phyloP scores from a whole-genome alignment of 2,888 invertebrate species.

The Coronaproctus castanopsis region DNA sequence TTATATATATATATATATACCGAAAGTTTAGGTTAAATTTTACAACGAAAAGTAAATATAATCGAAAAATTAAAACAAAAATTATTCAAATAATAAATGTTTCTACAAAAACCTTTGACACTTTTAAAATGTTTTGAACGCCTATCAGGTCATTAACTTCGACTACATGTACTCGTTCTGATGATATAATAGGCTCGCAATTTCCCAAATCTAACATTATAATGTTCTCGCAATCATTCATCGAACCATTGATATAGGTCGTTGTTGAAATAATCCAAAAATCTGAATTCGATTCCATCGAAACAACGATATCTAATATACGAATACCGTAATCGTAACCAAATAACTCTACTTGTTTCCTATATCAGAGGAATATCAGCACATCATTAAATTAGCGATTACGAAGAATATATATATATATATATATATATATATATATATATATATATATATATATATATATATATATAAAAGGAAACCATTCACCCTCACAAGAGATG shows the following conservation, averaged over 20 bases:
- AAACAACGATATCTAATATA: slow-evolving; percentile 32
- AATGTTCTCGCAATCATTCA: neutral
- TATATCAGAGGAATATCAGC: slow-evolving; percentile 29
- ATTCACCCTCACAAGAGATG: too few relatives aligned
- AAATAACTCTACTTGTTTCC: slow-evolving; percentile 47
- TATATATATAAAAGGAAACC: too few relatives aligned
- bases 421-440: too few relatives aligned
- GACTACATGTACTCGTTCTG: neutral
- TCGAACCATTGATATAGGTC: neutral
- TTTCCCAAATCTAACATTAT: neutral
- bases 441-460: too few relatives aligned
- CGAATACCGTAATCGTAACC: slow-evolving; percentile 37
- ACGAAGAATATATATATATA: too few relatives aligned
- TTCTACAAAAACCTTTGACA: neutral
- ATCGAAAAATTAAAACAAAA: too few relatives aligned
- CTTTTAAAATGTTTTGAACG: neutral
- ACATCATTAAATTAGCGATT: too few relatives aligned
- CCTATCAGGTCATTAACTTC: neutral
- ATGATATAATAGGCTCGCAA: neutral
- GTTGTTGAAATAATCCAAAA: neutral
- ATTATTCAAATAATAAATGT: too few relatives aligned
- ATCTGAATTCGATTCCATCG: slow-evolving; percentile 3
- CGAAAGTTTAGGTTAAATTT: too few relatives aligned
- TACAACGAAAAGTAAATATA: too few relatives aligned
- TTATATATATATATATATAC: too few relatives aligned